These are phyloP conservation scores for Bombycilla garrulus DNA, from an alignment of 2,113 vertebrate species.

Conservation along the genomic window DNA sequence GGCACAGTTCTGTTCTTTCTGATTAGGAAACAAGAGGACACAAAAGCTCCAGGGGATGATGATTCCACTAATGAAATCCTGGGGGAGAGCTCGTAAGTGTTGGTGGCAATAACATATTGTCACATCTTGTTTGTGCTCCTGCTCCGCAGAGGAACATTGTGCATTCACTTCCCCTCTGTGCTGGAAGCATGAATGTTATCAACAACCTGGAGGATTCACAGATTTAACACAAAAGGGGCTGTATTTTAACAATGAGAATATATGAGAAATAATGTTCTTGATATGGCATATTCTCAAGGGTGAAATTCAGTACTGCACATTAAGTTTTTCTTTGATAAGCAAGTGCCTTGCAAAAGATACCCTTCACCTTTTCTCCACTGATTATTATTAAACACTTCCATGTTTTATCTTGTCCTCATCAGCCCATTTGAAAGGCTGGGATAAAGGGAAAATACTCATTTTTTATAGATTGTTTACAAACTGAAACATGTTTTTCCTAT, in stretches of 20 bases:
- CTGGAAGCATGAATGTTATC: neutral
- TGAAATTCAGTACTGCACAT: neutral
- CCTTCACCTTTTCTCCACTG: neutral
- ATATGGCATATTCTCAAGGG: neutral
- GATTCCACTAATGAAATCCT: conserved; percentile 64
- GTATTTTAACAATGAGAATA: neutral
- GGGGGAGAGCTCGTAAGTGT: conserved; percentile 68
- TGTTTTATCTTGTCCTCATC: neutral
- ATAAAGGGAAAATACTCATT: neutral
- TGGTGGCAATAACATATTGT: neutral
- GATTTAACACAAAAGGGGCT: neutral
- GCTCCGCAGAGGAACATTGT: fast-evolving
- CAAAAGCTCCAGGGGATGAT: conserved; percentile 69
- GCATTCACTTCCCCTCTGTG: neutral
- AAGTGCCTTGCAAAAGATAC: neutral
- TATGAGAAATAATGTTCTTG: neutral
- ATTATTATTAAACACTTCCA: neutral
- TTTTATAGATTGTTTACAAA: neutral
- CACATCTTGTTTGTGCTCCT: neutral
- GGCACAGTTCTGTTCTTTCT: conserved; percentile 97
- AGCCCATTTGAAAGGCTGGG: neutral
- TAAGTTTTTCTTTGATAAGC: neutral
- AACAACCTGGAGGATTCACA: neutral
- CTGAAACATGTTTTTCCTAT: neutral
- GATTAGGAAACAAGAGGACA: conserved; percentile 83